Percentiles rank a stretch among this genome's conserved stretches.
These are phyloP conservation scores for Scomber colias DNA, from an alignment of 2,113 vertebrate genomes.

Conservation along the genomic window DNA sequence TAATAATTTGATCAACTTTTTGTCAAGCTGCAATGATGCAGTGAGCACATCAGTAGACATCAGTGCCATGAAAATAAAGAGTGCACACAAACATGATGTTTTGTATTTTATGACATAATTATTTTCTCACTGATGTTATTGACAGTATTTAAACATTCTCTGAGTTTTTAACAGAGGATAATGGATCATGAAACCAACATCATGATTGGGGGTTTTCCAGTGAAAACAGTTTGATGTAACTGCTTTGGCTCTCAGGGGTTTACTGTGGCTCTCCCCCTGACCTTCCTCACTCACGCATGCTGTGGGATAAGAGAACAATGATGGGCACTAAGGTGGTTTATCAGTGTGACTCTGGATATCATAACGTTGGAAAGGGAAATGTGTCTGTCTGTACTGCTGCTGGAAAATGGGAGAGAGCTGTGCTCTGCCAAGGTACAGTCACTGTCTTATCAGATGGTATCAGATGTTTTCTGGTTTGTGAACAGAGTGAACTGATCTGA, in stretches of 20 bases:
- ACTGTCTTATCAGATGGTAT: neutral
- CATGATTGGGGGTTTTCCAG: neutral
- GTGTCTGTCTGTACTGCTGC: slow-evolving; percentile 81
- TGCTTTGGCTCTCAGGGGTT: slow-evolving; percentile 68
- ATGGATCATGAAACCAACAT: neutral
- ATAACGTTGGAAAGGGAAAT: slow-evolving; percentile 76
- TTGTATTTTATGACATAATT: too few relatives aligned
- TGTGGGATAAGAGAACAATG: slow-evolving; percentile 81
- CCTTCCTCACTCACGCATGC: slow-evolving; percentile 77
- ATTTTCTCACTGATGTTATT: neutral
- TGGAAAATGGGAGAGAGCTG: slow-evolving; percentile 81
- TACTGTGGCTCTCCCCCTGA: slow-evolving; percentile 80
- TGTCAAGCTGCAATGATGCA: too few relatives aligned
- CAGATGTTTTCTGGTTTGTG: neutral
- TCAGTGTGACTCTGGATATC: slow-evolving; percentile 84
- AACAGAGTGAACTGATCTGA: neutral
- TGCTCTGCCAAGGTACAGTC: slow-evolving; percentile 84
- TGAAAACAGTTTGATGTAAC: slow-evolving; percentile 25
- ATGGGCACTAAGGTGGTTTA: slow-evolving; percentile 81
- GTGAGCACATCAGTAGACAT: too few relatives aligned
- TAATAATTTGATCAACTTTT: too few relatives aligned
- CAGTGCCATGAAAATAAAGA: too few relatives aligned
- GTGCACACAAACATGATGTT: too few relatives aligned
- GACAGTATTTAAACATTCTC: neutral
- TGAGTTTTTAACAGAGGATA: neutral